Base-by-base conservation (phyloP, 30 jellyfish, hydroid and myxozoan species). In the Pseudorhiza aurosa region DNA sequence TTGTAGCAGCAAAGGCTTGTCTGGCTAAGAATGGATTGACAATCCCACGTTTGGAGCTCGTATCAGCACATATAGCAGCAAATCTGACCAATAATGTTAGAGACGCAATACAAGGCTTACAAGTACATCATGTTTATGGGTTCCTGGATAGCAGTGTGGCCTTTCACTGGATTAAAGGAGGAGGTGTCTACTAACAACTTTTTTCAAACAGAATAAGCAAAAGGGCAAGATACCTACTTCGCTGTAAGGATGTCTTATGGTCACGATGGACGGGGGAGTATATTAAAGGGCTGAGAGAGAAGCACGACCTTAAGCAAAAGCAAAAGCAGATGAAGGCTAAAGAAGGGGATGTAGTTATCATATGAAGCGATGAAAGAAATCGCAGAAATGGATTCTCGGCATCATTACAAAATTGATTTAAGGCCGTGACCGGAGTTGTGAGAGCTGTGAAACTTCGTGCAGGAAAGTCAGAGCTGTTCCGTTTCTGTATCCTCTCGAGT, bases 21-120 rank as follows among this genome's bases (percentile, higher is more conserved):
- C 68, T 71, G 18, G 88, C 84, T 58, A 83, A 35, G 68, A 56
- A 53, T n/a, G 63, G 76, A 15, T 31, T 62, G 31, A 29, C 65
- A 19, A 79, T 62, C 30, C 82, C 83, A 51, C 67, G 68, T 24
- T 50, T 74, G 17, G 90, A 74, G 47, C 74, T 72, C 1, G 81
- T 75, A 0, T 68, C 96, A 22, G 60, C 90, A 1, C 86, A 73
- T 65, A 74, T 85, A 90, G 96, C 90, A 11, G 86, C 90, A 12
- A 73, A 73, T 43, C 82, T 60, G 17, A 37, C 45, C 1, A 57
- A 39, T 7, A 85, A 85, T 53, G 91, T 65, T 4, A 46, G 51
- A 15, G 53, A 56, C 17, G 72, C 89, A 0, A 78, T 85, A 0
- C 47, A 45, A 46, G 63, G 71, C 47, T 33, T 15, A 22, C 96